A percentile compares a stretch with the other conserved stretches of the same genome.
Evolutionary conservation across 2,888 invertebrate species (phyloP).

Genomic region (Dicyrtoma fusca): DNA sequence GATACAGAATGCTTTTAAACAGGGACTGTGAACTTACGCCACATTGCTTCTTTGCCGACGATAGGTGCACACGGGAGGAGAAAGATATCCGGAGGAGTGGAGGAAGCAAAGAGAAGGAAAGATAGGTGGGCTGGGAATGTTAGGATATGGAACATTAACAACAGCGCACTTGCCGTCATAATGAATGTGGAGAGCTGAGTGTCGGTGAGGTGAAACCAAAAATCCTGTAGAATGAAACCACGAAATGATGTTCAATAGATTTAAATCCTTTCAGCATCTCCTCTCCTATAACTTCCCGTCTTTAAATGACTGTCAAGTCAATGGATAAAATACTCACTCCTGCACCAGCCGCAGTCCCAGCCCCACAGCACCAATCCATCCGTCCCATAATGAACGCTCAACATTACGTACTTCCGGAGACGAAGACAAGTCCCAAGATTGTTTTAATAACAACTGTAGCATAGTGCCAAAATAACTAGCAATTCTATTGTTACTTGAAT

Average conservation of each 20-base stretch:
- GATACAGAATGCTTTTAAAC: too few relatives aligned
- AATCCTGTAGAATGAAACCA: conserved; percentile 2
- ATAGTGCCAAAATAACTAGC: conserved; percentile 19
- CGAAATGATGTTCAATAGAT: background rate
- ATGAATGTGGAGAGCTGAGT: background rate
- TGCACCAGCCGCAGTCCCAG: background rate
- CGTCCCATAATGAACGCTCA: background rate
- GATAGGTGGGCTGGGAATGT: conserved; percentile 10
- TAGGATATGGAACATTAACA: conserved; percentile 26
- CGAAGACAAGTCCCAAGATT: conserved; percentile 19
- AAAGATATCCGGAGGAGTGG: background rate
- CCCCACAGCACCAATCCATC: background rate
- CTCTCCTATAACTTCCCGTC: background rate
- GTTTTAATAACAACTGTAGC: conserved; percentile 26
- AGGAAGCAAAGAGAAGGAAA: conserved; percentile 5
- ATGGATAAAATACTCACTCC: background rate
- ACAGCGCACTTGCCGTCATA: conserved; percentile 19
- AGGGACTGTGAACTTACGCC: too few relatives aligned
- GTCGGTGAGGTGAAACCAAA: conserved; percentile 15
- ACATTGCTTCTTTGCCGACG: background rate
- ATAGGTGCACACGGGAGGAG: too few relatives aligned
- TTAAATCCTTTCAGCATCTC: conserved; percentile 6
- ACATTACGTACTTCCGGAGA: background rate
- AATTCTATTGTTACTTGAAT: conserved; percentile 23
- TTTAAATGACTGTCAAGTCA: background rate